Evolutionary conservation across 2,113 vertebrate species (phyloP).

Genomic region (Camarhynchus parvulus): DNA sequence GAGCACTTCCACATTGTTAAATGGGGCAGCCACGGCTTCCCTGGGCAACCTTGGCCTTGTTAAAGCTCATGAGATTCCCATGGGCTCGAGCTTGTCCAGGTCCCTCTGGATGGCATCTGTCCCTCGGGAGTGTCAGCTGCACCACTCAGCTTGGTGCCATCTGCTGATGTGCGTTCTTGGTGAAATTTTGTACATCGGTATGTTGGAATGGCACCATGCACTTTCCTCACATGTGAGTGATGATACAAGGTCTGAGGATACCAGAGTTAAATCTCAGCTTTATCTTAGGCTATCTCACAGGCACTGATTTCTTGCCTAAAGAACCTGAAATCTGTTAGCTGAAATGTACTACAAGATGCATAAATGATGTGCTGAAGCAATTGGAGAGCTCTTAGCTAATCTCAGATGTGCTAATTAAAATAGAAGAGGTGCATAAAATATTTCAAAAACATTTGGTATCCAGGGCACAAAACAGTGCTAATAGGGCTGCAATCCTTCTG

Average conservation of each 20-base stretch:
- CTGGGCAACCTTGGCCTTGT: background rate
- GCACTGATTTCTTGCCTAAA: background rate
- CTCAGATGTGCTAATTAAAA: background rate
- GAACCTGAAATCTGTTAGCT: background rate
- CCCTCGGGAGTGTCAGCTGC: background rate
- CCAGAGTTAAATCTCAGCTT: background rate
- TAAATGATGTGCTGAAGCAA: background rate
- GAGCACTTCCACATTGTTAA: background rate
- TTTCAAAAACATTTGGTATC: background rate
- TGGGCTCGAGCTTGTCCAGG: too few species aligned
- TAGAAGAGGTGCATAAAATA: background rate
- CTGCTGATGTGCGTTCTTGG: background rate
- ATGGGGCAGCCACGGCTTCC: background rate
- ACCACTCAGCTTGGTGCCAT: background rate
- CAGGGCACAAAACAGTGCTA: background rate
- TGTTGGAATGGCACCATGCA: background rate
- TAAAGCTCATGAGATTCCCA: too few species aligned
- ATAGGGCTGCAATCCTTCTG: background rate
- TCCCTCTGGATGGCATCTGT: background rate
- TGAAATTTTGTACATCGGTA: background rate
- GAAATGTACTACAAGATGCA: background rate
- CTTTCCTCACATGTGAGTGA: background rate
- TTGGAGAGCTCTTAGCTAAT: background rate
- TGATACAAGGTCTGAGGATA: background rate
- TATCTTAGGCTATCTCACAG: background rate